Evolutionary conservation across 2,888 invertebrate species (phyloP).

Genomic region (Clitarchus hookeri): DNA sequence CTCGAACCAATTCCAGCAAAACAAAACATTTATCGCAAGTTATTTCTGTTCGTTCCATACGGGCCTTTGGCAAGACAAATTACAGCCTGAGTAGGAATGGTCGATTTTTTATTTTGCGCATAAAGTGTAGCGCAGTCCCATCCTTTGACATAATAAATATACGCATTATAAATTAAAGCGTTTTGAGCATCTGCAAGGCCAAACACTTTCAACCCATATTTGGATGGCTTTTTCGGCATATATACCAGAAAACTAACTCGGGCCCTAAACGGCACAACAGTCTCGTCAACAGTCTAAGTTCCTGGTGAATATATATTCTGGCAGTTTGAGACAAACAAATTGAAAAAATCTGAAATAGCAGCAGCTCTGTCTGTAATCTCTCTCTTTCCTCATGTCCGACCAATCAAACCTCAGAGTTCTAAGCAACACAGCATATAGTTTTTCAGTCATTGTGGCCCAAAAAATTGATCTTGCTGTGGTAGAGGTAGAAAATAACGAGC

Average conservation of each 20-base stretch:
- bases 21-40: conserved; percentile 36
- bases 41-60: conserved; percentile 12
- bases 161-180: background rate
- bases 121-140: background rate
- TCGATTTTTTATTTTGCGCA: background rate
- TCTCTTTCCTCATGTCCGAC: background rate
- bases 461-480: background rate
- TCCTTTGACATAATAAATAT: background rate
- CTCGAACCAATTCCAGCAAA: conserved; percentile 22
- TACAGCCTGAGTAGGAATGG: background rate
- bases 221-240: background rate
- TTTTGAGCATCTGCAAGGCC: background rate
- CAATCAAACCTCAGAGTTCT: background rate
- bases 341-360: background rate
- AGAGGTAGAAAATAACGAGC: background rate
- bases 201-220: background rate
- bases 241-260: background rate
- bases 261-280: background rate
- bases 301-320: background rate
- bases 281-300: background rate
- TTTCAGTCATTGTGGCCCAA: background rate
- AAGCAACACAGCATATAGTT: background rate
- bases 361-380: background rate
- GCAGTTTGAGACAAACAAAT: background rate
- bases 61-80: background rate